These are phyloP conservation scores for Neogobius melanostomus DNA, from an alignment of 2,113 vertebrate genomes.

Conservation along the genomic window DNA sequence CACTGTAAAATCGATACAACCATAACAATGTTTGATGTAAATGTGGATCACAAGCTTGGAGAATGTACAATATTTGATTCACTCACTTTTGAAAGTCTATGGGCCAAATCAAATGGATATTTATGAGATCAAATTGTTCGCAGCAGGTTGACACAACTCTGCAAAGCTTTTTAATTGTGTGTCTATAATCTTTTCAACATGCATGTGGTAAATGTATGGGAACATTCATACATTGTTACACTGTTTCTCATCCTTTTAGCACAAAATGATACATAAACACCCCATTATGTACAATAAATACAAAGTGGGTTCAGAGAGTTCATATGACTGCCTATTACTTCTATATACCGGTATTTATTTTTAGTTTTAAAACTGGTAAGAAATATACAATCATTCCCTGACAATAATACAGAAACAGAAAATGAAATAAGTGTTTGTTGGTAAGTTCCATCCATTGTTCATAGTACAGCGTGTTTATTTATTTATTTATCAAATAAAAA, in stretches of 20 bases:
- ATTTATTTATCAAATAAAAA: no score
- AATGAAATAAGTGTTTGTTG: no score
- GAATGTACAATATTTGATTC: conserved; percentile 5
- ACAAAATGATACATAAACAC: not conserved
- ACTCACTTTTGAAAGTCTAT: not conserved
- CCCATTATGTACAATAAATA: not conserved
- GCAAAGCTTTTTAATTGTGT: not conserved
- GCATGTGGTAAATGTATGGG: not conserved
- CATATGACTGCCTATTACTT: no score
- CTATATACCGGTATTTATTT: no score
- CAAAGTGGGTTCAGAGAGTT: not conserved
- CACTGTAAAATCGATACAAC: conserved; percentile 19
- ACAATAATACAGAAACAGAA: no score
- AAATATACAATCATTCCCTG: no score
- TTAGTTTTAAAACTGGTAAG: no score
- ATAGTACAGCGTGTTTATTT: no score
- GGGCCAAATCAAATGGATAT: not conserved
- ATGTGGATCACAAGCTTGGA: conserved; percentile 24
- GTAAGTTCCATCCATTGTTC: no score
- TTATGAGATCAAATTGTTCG: not conserved
- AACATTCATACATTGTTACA: not conserved
- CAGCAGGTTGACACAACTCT: not conserved
- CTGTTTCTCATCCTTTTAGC: not conserved
- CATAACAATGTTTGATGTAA: conserved; percentile 41
- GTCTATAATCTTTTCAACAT: not conserved